Percentiles rank a stretch among this genome's conserved stretches.
Conservation (phyloP, 1,140 invertebrate genomes). For the Danaus plexippus region DNA sequence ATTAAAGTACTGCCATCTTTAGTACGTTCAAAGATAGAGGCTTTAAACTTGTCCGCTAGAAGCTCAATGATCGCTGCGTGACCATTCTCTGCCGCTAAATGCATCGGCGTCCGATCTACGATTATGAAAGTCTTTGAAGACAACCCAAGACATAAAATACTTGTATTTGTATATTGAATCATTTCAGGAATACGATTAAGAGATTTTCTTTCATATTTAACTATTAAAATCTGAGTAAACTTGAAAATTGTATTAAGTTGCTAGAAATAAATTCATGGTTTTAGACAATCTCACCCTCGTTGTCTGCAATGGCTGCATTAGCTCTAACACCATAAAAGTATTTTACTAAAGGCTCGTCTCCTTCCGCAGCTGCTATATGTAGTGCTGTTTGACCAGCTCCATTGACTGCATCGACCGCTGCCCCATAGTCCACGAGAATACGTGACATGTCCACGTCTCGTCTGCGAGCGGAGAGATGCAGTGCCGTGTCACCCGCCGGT, state of each 20-base stretch:
- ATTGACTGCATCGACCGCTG: constrained; percentile 91
- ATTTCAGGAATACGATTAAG: too few relatives aligned
- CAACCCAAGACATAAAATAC: too few relatives aligned
- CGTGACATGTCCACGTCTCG: constrained; percentile 93
- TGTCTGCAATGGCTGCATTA: constrained; percentile 93
- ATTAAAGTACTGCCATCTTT: constrained; percentile 98
- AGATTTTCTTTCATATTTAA: too few relatives aligned
- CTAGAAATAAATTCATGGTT: background rate
- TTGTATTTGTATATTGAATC: too few relatives aligned
- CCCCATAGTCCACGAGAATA: constrained; percentile 93
- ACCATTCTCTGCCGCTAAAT: constrained; percentile 97
- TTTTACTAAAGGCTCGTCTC: constrained; percentile 94
- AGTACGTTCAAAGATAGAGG: constrained; percentile 93
- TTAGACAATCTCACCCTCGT: constrained; percentile 76
- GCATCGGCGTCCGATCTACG: constrained; percentile 94
- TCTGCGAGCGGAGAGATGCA: constrained; percentile 91
- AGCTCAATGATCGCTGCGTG: constrained; percentile 96
- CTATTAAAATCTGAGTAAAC: too few relatives aligned
- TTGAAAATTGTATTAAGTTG: too few relatives aligned
- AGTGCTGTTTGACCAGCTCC: constrained; percentile 93
- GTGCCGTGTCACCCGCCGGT: constrained; percentile 86
- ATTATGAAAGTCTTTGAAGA: background rate
- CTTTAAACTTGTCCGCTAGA: constrained; percentile 97
- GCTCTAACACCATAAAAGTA: constrained; percentile 96
- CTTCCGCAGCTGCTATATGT: constrained; percentile 95